Evolutionary conservation across 2,797 vertebrate genomes (phyloP).

Genomic region (Sphaeramia orbicularis): DNA sequence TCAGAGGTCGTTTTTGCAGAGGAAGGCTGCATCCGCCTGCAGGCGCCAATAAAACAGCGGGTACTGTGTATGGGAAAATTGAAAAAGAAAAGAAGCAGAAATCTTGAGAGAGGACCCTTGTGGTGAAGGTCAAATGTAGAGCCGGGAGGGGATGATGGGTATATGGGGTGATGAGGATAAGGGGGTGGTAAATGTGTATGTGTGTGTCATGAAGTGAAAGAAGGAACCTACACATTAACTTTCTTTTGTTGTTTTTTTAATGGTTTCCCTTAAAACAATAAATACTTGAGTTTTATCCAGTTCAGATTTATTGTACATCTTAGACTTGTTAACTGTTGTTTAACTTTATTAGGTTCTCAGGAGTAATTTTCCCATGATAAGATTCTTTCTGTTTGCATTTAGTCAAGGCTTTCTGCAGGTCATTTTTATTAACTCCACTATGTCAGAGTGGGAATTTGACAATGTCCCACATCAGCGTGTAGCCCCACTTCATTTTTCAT

Average conservation of each 20-base stretch:
- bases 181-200: slow-evolving; percentile 9
- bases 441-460: slow-evolving; percentile 10
- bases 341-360: slow-evolving; percentile 24
- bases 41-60: slow-evolving; percentile 51
- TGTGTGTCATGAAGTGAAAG: neutral
- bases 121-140: slow-evolving; percentile 47
- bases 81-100: slow-evolving; percentile 37
- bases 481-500: neutral
- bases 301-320: slow-evolving; percentile 33
- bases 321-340: slow-evolving; percentile 36
- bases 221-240: neutral
- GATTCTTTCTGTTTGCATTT: slow-evolving; percentile 39
- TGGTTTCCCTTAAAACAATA: slow-evolving; percentile 3
- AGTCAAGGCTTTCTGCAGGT: too few relatives aligned
- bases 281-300: slow-evolving; percentile 22
- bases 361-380: slow-evolving; percentile 9
- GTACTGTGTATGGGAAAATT: slow-evolving; percentile 51
- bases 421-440: too few relatives aligned
- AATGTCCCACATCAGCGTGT: neutral
- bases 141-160: slow-evolving; percentile 13
- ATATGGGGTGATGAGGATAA: neutral
- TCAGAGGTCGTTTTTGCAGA: slow-evolving; percentile 17
- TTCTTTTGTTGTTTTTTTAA: slow-evolving; percentile 17
- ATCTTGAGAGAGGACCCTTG: slow-evolving; percentile 40
- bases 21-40: slow-evolving; percentile 35